Conservation (phyloP, 1,140 invertebrate species). For the Drosophila nasuta region DNA sequence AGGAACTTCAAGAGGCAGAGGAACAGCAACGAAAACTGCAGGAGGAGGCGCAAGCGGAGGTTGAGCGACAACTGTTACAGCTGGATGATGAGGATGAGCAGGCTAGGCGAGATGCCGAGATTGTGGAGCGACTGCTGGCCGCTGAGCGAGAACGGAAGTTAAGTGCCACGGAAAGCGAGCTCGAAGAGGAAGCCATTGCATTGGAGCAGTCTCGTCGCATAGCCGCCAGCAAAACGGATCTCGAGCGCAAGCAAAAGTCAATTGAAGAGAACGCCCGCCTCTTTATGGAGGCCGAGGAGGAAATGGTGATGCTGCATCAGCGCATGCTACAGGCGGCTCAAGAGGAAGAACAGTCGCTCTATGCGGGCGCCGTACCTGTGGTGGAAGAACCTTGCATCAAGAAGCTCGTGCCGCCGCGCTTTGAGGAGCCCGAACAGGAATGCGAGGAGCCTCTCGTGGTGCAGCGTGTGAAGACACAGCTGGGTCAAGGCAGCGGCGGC, state of each 20-base stretch:
- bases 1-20: conserved; percentile 27
- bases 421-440: conserved; percentile 31
- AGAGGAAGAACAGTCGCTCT: conserved; percentile 50
- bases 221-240: conserved; percentile 44
- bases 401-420: conserved; percentile 58
- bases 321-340: conserved; percentile 51
- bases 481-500: conserved; percentile 58
- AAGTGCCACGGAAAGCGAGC: conserved; percentile 69
- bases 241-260: conserved; percentile 63
- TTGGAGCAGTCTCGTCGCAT: conserved; percentile 53
- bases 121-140: conserved; percentile 66
- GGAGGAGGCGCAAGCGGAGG: conserved; percentile 30
- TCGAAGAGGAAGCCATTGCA: conserved; percentile 66
- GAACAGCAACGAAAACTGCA: conserved; percentile 25
- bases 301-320: conserved; percentile 77
- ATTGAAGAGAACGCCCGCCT: conserved; percentile 79
- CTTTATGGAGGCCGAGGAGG: conserved; percentile 79
- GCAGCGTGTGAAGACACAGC: conserved; percentile 77
- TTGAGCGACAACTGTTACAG: conserved; percentile 41
- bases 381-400: conserved; percentile 72
- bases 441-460: conserved; percentile 49
- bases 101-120: conserved; percentile 58
- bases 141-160: conserved; percentile 63
- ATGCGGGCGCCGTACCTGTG: conserved; percentile 64
- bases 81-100: conserved; percentile 53